Conservation (phyloP, 2,888 invertebrate species). For the Nowickia ferox region DNA sequence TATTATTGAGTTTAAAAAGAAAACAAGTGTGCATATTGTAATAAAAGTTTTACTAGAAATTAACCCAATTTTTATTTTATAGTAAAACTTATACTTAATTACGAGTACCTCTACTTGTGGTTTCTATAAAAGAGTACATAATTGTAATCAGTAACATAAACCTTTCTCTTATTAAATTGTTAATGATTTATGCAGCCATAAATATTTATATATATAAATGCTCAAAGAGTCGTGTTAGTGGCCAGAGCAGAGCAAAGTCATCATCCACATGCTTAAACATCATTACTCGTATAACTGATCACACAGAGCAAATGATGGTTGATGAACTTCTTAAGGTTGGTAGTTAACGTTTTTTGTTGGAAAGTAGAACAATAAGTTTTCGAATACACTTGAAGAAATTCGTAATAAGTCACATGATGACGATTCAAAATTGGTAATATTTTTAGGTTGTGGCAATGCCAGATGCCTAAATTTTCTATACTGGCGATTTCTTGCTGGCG, state of each 20-base stretch:
- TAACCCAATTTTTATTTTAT: no score
- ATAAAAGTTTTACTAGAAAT: no score
- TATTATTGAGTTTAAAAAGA: no score
- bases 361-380: conserved; percentile 5
- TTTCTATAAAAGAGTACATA: no score
- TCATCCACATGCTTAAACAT: conserved; percentile 40
- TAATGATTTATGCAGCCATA: conserved; percentile 12
- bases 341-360: not conserved
- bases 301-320: conserved; percentile 22
- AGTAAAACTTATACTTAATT: no score
- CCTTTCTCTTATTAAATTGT: conserved; percentile 7
- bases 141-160: conserved; percentile 15
- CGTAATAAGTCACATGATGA: not conserved
- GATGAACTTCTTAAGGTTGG: conserved; percentile 39
- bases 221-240: not conserved
- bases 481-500: no score
- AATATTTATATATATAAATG: not conserved
- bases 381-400: conserved; percentile 31
- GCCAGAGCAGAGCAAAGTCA: conserved; percentile 21
- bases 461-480: no score
- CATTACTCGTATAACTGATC: conserved; percentile 52
- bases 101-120: no score
- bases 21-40: no score
- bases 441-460: no score
- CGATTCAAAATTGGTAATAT: no score